Base-by-base conservation (phyloP, 2,797 vertebrate genomes). In the Enteromius argenteus region DNA sequence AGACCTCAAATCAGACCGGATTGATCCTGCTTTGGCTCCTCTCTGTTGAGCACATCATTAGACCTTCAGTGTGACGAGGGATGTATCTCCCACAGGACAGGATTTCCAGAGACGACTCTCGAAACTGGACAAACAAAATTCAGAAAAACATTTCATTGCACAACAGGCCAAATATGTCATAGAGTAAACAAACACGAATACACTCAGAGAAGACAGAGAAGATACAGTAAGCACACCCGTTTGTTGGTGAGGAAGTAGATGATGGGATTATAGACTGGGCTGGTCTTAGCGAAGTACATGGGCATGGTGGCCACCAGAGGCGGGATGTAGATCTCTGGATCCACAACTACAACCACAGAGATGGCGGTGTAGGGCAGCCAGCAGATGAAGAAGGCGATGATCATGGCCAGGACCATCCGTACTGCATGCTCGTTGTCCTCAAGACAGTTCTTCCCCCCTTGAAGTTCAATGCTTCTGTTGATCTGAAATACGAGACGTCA, bases 241-340 rank as follows among this genome's bases (percentile, higher is more conserved):
- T 93, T 94, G 92, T 96, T 96, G 85, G 92, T 87, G 46, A 95
- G 91, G 84, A 96, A 93, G 91, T 95, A 96, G 89, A 96, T 95
- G 85, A 95, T 90, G 42, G 95, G 95, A 81, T 95, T 96, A 79
- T 96, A 95, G 53, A 74, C 27, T 14, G 82, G 75, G 21, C 82
- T 84, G 66, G 82, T 84, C 17, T 84, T 79, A 39, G 82, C 82
- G 3, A 84, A 84, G 39, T 79, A 84, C 75, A 94, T 94, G 19
- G 95, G 95, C 90, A 96, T 91, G 32, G 94, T 95, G 80, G 94
- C 94, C 3, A 95, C 60, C 23, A 95, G 90, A 0, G 94, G 95
- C 23, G 93, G 90, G 87, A 96, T 95, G 86, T 90, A 85, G 68
- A 94, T 86, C 14, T 93, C 88, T 23, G 95, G 94, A 85, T 91